Conservation (phyloP, 2,113 vertebrate species). For the Pterophyllum scalare region DNA sequence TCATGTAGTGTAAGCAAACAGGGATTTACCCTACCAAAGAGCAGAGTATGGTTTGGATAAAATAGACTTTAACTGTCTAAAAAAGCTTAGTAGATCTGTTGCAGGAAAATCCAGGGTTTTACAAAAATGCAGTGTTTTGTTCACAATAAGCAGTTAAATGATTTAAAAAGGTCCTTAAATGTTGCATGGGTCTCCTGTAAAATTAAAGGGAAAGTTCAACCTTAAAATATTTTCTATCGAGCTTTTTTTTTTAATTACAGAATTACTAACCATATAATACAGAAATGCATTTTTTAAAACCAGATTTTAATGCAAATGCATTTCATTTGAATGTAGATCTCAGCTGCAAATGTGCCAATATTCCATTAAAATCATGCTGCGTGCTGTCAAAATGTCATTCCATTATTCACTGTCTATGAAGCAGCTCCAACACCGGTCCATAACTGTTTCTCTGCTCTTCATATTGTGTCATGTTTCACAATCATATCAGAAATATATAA, state of each 20-base stretch:
- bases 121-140: not conserved
- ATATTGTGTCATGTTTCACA: not conserved
- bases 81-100: not conserved
- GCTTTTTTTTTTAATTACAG: not conserved
- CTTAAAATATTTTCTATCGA: not conserved
- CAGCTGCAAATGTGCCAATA: not conserved
- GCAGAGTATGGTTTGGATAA: not conserved
- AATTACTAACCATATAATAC: not conserved
- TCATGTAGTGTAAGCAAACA: not conserved
- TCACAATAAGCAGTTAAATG: not conserved
- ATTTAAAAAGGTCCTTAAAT: not conserved
- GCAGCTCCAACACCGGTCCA: not conserved
- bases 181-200: not conserved
- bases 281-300: not conserved
- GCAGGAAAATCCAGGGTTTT: not conserved
- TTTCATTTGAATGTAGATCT: not conserved
- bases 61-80: not conserved
- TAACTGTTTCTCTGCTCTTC: not conserved
- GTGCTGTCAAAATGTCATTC: conserved; percentile 17
- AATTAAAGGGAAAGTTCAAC: not conserved
- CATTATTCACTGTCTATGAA: conserved; percentile 6
- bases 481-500: not conserved
- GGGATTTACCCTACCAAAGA: conserved; percentile 16
- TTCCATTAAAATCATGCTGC: conserved; percentile 35
- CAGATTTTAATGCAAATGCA: conserved; percentile 13